Percentiles rank a stretch among this genome's conserved stretches.
Evolutionary conservation across 2,113 vertebrate genomes (phyloP).

Genomic region (Balaeniceps rex): DNA sequence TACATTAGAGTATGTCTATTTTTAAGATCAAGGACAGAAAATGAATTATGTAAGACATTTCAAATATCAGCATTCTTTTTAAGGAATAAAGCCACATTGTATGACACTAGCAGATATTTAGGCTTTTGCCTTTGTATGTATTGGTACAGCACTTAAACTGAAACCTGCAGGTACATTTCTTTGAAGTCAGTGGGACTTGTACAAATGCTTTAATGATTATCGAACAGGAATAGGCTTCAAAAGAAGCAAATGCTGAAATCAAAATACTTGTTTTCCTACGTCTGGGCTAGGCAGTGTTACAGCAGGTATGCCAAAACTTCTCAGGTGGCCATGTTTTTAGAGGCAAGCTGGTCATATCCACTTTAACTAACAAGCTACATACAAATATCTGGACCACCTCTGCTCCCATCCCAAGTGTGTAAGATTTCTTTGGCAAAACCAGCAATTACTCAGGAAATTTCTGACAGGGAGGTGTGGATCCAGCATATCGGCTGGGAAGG

Average conservation of each 20-base stretch:
- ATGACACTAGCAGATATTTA: background rate
- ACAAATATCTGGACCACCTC: background rate
- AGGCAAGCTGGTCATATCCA: background rate
- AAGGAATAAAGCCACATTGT: background rate
- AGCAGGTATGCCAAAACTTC: background rate
- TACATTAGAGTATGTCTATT: background rate
- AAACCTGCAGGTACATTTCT: background rate
- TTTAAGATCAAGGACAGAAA: background rate
- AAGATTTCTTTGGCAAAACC: background rate
- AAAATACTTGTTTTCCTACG: background rate
- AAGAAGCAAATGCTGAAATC: background rate
- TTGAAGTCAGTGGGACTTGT: background rate
- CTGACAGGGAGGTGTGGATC: background rate
- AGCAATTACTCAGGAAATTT: background rate
- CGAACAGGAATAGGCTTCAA: background rate
- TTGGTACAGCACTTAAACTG: background rate
- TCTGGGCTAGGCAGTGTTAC: background rate
- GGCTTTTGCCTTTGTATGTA: background rate
- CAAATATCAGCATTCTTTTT: background rate
- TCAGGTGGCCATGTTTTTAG: background rate
- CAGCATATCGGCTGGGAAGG: background rate
- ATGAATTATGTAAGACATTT: background rate
- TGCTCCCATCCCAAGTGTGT: background rate
- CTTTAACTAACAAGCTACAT: background rate
- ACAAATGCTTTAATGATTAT: background rate